Evolutionary conservation across 2,113 vertebrate species (phyloP), one percentile per base, ranked within the genome.

Genomic region (Myrmecobius fasciatus): DNA sequence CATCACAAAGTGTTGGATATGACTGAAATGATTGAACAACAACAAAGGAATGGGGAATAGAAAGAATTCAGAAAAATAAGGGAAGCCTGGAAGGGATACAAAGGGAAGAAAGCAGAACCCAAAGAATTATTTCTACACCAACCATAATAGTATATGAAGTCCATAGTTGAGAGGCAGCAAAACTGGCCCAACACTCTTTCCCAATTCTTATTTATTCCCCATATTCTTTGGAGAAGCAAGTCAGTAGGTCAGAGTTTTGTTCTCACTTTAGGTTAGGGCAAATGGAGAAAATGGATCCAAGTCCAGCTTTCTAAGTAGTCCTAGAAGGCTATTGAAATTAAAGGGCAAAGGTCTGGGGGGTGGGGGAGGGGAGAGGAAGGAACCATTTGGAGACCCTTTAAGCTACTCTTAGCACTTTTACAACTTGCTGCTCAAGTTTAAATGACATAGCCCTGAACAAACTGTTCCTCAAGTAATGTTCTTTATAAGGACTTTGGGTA

Each of bases 201-300:
- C n/a, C 6, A 83, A 43, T n/a, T 83, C n/a, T 43, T 22, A 31
- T 43, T 17, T 83, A 8, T 43, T 83, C n/a, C 17, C 36, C 67
- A 83, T 43, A 83, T 43, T 22, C 20, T 8, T 43, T 83, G 20
- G 83, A 56, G 93, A 54, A 52, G 25, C 2, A 25, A 51, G 92
- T 83, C 91, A 52, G 43, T 54, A 54, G 47, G 11, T 24, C 20
- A 36, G 60, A 96, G 88, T 52, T 54, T 46, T 96, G 94, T 43
- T 94, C 53, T 93, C 48, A 52, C 53, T 95, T 52, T 91, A 96
- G 83, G 53, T 52, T 49, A 92, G 52, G 91, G 36, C n/a, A 83
- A 94, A 96, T 48, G 46, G 89, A 96, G 31, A 92, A 94, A 95
- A 91, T 20, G 51, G 54, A 91, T 89, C 92, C 28, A 2, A 24